These are phyloP conservation scores for Drosophila paulistorum DNA, from an alignment of 1,140 invertebrate genomes.

Conservation along the genomic window DNA sequence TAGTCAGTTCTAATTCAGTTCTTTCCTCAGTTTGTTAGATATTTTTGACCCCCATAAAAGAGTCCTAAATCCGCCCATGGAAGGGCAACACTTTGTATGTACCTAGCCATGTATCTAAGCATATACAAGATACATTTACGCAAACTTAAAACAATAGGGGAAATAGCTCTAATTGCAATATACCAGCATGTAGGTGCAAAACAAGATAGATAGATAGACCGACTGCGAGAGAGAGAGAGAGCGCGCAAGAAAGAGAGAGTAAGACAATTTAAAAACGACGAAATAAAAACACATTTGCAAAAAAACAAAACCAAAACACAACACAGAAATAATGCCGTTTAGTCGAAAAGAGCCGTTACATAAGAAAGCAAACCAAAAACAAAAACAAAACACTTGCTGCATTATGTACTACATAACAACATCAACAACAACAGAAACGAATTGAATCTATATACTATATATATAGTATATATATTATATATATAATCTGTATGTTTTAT, in stretches of 20 bases:
- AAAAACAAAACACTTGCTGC: slow-evolving; percentile 35
- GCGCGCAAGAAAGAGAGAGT: background rate
- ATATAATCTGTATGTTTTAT: background rate
- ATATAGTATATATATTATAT: background rate
- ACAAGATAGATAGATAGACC: slow-evolving; percentile 7
- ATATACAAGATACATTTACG: slow-evolving; percentile 67
- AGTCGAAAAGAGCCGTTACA: slow-evolving; percentile 71
- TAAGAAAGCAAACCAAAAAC: slow-evolving; percentile 31
- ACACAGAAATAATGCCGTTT: slow-evolving; percentile 55
- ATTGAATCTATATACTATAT: too few relatives aligned
- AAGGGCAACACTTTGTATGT: too few relatives aligned
- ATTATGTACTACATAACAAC: slow-evolving; percentile 26
- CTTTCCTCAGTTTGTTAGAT: too few relatives aligned
- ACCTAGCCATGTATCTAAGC: background rate
- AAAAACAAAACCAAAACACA: slow-evolving; percentile 34
- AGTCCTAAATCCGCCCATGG: too few relatives aligned
- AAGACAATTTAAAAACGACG: slow-evolving; percentile 16
- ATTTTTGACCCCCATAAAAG: too few relatives aligned
- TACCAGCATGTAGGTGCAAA: slow-evolving; percentile 23
- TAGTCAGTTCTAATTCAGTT: too few relatives aligned
- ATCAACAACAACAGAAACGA: slow-evolving; percentile 31
- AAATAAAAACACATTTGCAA: slow-evolving; percentile 32
- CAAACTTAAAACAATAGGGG: slow-evolving; percentile 65
- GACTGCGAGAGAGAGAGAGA: slow-evolving; percentile 6
- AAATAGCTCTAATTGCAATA: slow-evolving; percentile 67